phyloP scores from a whole-genome alignment of 2,888 invertebrate genomes.

The Celastrina argiolus region DNA sequence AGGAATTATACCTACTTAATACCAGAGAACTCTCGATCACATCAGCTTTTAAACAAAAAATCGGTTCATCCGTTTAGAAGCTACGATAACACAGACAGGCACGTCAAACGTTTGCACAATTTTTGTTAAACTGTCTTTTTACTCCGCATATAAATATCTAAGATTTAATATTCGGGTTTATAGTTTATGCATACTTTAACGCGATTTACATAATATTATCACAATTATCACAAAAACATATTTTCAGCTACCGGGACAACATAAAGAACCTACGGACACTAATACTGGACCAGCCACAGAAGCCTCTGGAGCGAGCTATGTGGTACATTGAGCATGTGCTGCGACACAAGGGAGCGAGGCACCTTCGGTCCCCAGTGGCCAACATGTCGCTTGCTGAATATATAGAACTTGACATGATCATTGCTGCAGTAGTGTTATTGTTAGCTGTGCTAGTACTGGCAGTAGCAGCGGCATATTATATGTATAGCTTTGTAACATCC shows the following conservation, averaged over 20 bases:
- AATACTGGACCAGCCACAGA: constrained; percentile 53
- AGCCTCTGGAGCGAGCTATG: constrained; percentile 53
- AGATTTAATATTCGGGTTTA: too few species aligned
- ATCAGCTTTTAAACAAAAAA: too few species aligned
- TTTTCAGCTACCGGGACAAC: constrained; percentile 40
- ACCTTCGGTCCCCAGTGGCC: constrained; percentile 48
- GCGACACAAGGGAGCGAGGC: constrained; percentile 49
- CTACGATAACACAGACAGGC: too few species aligned
- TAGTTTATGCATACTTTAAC: too few species aligned
- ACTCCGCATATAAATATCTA: too few species aligned
- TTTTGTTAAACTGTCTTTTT: too few species aligned
- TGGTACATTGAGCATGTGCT: constrained; percentile 67
- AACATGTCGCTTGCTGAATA: constrained; percentile 39
- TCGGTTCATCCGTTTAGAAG: too few species aligned
- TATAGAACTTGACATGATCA: constrained; percentile 19
- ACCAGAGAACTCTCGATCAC: too few species aligned
- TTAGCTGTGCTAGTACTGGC: neutral
- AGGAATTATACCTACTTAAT: too few species aligned
- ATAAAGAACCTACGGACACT: constrained; percentile 39
- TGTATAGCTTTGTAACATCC: neutral
- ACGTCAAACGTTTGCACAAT: too few species aligned
- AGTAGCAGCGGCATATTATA: neutral
- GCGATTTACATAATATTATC: too few species aligned
- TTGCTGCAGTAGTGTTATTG: neutral
- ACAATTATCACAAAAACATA: neutral